phyloP scores from a whole-genome alignment of 1,140 invertebrate species.

The Calephelis virginiensis region DNA sequence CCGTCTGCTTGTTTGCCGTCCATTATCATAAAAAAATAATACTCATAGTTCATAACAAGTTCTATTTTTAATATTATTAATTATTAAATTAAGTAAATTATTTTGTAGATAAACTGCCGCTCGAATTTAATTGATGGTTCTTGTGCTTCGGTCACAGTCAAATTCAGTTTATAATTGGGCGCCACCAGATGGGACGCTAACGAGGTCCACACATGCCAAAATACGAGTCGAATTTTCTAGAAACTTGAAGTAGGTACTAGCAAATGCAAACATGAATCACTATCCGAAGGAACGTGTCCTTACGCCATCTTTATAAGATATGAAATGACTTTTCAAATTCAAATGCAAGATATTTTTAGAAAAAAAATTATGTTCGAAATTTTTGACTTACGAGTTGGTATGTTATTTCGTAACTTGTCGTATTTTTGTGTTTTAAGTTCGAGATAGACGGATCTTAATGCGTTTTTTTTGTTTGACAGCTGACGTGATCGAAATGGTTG shows the following conservation, averaged over 20 bases:
- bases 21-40: too few species aligned
- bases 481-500: too few species aligned
- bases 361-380: not conserved
- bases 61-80: not conserved
- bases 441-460: too few species aligned
- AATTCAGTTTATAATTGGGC: constrained; percentile 15
- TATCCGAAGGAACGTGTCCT: constrained; percentile 5
- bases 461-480: too few species aligned
- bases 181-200: not conserved
- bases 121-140: constrained; percentile 5
- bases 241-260: constrained; percentile 9
- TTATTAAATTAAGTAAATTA: not conserved
- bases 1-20: too few species aligned
- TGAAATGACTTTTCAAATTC: constrained; percentile 3
- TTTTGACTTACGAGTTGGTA: too few species aligned
- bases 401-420: too few species aligned
- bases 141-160: constrained; percentile 4
- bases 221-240: constrained; percentile 11
- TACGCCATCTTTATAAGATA: not conserved
- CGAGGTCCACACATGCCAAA: constrained; percentile 11
- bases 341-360: constrained; percentile 2
- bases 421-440: too few species aligned
- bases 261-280: constrained; percentile 15
- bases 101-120: not conserved
- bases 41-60: too few species aligned